Evolutionary conservation across 2,888 invertebrate genomes (phyloP), one percentile per base, ranked within the genome.

Genomic region (Drosophila meridionalis): DNA sequence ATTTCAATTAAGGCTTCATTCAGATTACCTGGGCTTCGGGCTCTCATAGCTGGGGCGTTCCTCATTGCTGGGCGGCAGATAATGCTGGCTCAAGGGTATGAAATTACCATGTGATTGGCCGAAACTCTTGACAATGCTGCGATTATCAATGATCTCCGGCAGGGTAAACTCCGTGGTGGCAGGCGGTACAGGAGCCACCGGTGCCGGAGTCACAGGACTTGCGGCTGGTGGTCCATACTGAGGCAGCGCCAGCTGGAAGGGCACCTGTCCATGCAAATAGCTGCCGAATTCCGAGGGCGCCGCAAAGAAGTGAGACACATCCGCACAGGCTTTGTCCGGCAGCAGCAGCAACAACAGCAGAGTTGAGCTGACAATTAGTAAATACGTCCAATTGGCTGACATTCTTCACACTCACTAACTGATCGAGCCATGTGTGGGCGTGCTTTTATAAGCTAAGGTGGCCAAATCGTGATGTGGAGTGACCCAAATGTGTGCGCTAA

Each of bases 111-210:
- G 84, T 8, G 78, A 78, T 40, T 79, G 80, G 5, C 73, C 72
- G 7, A 61, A 63, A 12, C 63, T 64, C 70, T 75, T 88, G 0
- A 86, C 63, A 36, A 12, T 6, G 57, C 80, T 86, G 12, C 92
- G 92, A 80, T 93, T 93, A 52, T 92, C 90, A 9, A 93, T 83
- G 2, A 93, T 85, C 68, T 93, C 93, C 0, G 93, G 93, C 32
- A 93, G 64, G 4, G 68, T 74, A n/a, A 91, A 91, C 56, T 92
- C 92, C 0, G 91, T 90, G 11, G 90, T 87, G 8, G 90, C 68
- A 0, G 90, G 88, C 14, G 90, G 84, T 2, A 89, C 88, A 0
- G 91, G 89, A 2, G 91, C 76, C 28, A 90, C 88, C 0, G 91
- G 90, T 3, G 91, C 74, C 8, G 88, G 76, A 0, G 70, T 74